Percentiles rank a stretch among this genome's conserved stretches.
Conservation (phyloP, 2,797 vertebrate genomes). For the Muscicapa striata region DNA sequence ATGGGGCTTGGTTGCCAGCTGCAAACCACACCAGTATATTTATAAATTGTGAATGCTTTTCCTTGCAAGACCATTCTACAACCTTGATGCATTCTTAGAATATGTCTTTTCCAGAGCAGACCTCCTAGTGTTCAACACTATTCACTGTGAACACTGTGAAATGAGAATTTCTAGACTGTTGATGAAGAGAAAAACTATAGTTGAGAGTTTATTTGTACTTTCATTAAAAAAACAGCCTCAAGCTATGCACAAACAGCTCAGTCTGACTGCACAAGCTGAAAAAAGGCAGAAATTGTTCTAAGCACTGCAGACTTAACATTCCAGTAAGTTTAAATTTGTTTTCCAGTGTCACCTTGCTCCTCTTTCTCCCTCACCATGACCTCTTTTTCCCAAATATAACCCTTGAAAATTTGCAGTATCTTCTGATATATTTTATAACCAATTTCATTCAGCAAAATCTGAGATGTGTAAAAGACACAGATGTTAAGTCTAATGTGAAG, state of each 20-base stretch:
- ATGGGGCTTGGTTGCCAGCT: not conserved
- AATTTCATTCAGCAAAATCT: not conserved
- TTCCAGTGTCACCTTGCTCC: not conserved
- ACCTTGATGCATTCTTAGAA: not conserved
- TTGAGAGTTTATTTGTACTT: conserved; percentile 29
- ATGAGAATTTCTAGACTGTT: not conserved
- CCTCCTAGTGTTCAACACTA: conserved; percentile 1
- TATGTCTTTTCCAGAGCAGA: not conserved
- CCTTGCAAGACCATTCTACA: not conserved
- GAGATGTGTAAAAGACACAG: not conserved
- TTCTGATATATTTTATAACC: not conserved
- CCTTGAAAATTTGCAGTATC: not conserved
- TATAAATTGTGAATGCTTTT: not conserved
- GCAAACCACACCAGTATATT: not conserved
- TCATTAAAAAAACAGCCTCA: not conserved
- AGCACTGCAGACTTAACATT: not conserved
- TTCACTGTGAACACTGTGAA: not conserved
- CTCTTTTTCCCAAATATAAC: not conserved
- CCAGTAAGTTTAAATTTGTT: not conserved
- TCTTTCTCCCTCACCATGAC: not conserved
- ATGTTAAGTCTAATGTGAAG: not conserved
- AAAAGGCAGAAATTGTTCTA: conserved; percentile 5
- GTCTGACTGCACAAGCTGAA: not conserved
- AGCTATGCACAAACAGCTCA: conserved; percentile 17
- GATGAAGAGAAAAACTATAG: not conserved